Base-by-base conservation (phyloP, 2,888 invertebrate genomes). In the Eupithecia subfuscata region DNA sequence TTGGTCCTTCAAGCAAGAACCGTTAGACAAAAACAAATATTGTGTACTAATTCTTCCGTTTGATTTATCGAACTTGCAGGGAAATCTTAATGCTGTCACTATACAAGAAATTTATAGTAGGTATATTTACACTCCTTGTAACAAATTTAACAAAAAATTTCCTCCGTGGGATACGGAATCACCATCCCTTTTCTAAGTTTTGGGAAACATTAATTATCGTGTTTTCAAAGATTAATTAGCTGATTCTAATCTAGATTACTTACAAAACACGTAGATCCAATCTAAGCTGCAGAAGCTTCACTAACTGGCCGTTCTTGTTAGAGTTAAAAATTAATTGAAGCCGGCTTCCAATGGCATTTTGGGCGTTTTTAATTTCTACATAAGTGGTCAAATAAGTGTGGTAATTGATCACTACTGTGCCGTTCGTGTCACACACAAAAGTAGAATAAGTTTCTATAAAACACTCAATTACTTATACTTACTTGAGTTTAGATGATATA, bases 281-380 rank as follows among this genome's bases (percentile, higher is more conserved):
- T 69, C 67, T n/a, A 67, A 40, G 40, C 75, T 63, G 75, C 73
- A 74, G 77, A 82, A 80, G 82, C 82, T 79, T 48, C 73, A 63
- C 74, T 79, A 60, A 76, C 52, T 70, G 70, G 72, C 73, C 25
- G 43, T 11, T 22, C 14, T 43, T 60, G 34, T 72, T 37, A 56
- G 70, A 70, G 75, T 75, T 69, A 73, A 43, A 37, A 63, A 64
- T 78, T 75, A 76, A 71, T 73, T 60, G 45, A 75, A 78, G 78
- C 78, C 70, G 69, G 76, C 71, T 78, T 75, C 77, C 80, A 79
- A 78, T 78, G 79, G 75, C 68, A 65, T 71, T 67, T 70, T 71
- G 45, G 40, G 68, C 25, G 2, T 60, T 25, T 22, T 60, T 14
- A 22, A n/a, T n/a, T 11, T 60, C 60, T 56, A 56, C 12, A 12